These are phyloP conservation scores for Drosophila meridionalis DNA, from an alignment of 2,888 invertebrate species.

Conservation along the genomic window DNA sequence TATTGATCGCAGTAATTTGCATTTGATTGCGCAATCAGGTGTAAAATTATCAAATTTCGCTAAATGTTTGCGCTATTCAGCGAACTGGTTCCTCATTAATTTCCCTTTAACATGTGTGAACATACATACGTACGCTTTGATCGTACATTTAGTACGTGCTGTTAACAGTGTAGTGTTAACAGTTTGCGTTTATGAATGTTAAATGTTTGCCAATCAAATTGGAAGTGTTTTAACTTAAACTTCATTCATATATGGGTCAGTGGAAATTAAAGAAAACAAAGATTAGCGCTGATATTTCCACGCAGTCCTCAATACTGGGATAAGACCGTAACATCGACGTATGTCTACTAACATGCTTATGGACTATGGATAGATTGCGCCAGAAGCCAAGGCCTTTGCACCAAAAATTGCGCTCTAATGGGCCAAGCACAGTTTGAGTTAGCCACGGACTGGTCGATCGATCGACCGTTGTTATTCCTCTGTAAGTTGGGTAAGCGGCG, in stretches of 20 bases:
- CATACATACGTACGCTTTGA: neutral
- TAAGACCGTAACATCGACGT: neutral
- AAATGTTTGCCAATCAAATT: neutral
- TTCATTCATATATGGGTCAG: constrained; percentile 5
- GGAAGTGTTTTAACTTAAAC: neutral
- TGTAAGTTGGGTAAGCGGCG: constrained; percentile 42
- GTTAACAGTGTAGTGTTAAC: constrained; percentile 21
- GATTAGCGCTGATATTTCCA: constrained; percentile 3
- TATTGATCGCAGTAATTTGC: constrained; percentile 8
- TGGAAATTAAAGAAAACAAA: neutral
- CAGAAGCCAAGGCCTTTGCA: constrained; percentile 48
- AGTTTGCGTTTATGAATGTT: neutral
- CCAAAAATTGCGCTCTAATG: constrained; percentile 49
- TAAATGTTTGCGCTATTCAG: neutral
- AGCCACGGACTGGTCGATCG: constrained; percentile 32
- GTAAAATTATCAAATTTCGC: constrained; percentile 7
- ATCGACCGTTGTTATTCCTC: constrained; percentile 21
- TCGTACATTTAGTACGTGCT: neutral
- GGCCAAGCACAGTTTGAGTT: constrained; percentile 16
- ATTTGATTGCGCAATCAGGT: constrained; percentile 57
- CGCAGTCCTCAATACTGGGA: constrained; percentile 1
- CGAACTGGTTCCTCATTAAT: constrained; percentile 2
- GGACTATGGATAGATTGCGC: constrained; percentile 33
- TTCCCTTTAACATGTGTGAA: neutral
- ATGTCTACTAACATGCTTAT: neutral